These are phyloP conservation scores for Ameiurus melas DNA, from an alignment of 2,113 vertebrate genomes.

Conservation along the genomic window DNA sequence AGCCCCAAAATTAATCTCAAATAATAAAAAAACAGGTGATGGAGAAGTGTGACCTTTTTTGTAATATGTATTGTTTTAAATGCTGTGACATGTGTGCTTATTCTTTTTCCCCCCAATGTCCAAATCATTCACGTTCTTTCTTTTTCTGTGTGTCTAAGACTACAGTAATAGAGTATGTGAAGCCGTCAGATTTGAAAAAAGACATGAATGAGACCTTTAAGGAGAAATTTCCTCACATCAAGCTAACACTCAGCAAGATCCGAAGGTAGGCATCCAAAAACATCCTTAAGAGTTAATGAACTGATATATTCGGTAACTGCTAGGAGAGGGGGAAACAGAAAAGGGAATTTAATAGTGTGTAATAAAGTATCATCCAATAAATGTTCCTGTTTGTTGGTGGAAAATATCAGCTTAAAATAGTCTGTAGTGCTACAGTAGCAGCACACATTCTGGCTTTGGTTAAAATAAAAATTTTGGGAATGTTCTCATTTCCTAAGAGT, in stretches of 20 bases:
- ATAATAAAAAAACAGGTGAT: neutral
- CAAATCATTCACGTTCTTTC: neutral
- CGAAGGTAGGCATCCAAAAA: constrained; percentile 78
- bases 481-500: neutral
- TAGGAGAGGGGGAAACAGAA: too few species aligned
- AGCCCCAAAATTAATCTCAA: neutral
- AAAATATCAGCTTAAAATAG: neutral
- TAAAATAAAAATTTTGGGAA: neutral
- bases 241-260: constrained; percentile 94
- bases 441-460: neutral
- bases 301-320: too few species aligned
- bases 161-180: constrained; percentile 97
- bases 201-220: constrained; percentile 99
- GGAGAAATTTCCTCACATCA: constrained; percentile 96
- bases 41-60: neutral
- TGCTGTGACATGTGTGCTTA: neutral
- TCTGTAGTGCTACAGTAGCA: neutral
- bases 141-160: constrained; percentile 73
- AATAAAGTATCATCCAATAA: neutral
- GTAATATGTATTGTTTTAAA: neutral
- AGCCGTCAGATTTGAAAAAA: constrained; percentile 95
- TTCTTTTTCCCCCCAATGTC: neutral
- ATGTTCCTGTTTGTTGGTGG: neutral
- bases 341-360: too few species aligned
- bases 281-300: too few species aligned